phyloP scores from a whole-genome alignment of 2,888 invertebrate genomes.

The Caenorhabditis sp. region DNA sequence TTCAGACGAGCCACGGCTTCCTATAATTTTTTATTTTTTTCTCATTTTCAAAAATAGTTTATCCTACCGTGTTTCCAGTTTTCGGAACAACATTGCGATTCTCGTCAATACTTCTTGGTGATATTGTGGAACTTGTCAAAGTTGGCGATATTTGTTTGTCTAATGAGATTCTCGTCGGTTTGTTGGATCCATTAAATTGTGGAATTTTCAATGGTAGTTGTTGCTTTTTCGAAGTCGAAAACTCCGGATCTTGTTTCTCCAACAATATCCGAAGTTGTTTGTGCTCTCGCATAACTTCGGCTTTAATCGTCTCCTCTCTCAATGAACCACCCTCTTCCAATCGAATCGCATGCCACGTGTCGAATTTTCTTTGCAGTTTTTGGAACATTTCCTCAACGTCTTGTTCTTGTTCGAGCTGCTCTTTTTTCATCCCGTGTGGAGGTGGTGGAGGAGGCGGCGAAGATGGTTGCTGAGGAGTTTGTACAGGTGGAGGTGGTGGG shows the following conservation, averaged over 20 bases:
- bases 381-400: constrained; percentile 27
- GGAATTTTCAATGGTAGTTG: constrained; percentile 22
- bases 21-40: neutral
- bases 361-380: constrained; percentile 21
- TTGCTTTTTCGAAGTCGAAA: constrained; percentile 9
- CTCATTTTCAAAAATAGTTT: neutral
- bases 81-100: constrained; percentile 24
- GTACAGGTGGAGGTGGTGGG: constrained; percentile 12
- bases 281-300: constrained; percentile 10
- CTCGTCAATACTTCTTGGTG: constrained; percentile 16
- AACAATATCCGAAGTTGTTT: constrained; percentile 11
- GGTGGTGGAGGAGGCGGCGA: constrained; percentile 26
- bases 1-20: constrained; percentile 24
- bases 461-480: constrained; percentile 13
- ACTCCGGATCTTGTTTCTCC: constrained; percentile 7
- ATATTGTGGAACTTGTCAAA: constrained; percentile 3
- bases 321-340: constrained; percentile 25
- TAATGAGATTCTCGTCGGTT: neutral
- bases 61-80: neutral
- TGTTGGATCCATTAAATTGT: neutral
- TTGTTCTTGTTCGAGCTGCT: constrained; percentile 4
- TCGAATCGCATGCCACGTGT: constrained; percentile 22
- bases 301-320: constrained; percentile 26
- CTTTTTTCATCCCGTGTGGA: constrained; percentile 10
- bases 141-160: constrained; percentile 7